phyloP scores from a whole-genome alignment of 2,888 invertebrate genomes.

The Horisme vitalbata region DNA sequence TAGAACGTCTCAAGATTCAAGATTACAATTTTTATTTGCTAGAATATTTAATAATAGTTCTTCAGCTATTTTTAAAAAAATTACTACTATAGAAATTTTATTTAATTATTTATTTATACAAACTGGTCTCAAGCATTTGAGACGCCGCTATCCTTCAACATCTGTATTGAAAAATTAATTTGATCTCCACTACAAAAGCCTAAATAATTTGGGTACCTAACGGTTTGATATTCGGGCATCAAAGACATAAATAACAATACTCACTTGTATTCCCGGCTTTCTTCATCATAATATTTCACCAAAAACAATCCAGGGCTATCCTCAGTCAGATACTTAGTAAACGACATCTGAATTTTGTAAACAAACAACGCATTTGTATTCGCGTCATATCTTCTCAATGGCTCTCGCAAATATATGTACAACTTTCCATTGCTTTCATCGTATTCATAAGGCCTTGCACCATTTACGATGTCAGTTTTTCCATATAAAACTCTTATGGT shows the following conservation, averaged over 20 bases:
- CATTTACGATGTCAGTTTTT: slow-evolving; percentile 54
- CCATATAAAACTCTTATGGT: slow-evolving; percentile 58
- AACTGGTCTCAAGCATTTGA: no score
- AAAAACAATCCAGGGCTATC: slow-evolving; percentile 59
- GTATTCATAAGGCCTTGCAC: slow-evolving; percentile 57
- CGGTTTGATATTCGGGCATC: no score
- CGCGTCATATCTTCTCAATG: slow-evolving; percentile 52
- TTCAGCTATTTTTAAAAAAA: no score
- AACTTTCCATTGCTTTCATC: slow-evolving; percentile 54
- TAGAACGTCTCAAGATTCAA: no score
- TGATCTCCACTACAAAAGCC: no score
- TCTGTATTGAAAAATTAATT: no score
- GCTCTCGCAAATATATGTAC: slow-evolving; percentile 58
- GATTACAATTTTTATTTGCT: no score
- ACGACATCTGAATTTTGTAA: slow-evolving; percentile 60
- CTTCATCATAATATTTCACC: slow-evolving; percentile 57
- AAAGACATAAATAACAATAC: slow-evolving; percentile 30
- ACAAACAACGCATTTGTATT: slow-evolving; percentile 41
- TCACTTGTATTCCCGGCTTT: slow-evolving; percentile 52
- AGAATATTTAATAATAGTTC: no score
- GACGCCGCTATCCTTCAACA: no score
- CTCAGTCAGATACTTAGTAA: slow-evolving; percentile 52
- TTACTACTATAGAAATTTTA: no score
- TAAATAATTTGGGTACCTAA: no score
- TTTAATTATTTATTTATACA: no score